Conservation (phyloP, 2,113 vertebrate genomes). For the Phycodurus eques region DNA sequence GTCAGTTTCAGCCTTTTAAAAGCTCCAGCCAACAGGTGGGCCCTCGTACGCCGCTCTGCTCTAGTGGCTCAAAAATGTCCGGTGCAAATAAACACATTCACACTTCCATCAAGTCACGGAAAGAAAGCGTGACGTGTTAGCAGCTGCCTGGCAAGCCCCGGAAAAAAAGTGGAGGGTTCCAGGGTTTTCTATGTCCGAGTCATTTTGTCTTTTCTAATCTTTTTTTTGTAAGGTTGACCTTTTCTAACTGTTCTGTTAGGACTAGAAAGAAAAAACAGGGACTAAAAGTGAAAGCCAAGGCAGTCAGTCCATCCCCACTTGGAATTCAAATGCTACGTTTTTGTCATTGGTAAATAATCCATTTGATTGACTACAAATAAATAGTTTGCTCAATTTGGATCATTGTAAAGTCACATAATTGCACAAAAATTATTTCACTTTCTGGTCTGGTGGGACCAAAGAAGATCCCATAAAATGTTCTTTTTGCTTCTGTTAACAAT, state of each 20-base stretch:
- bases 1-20: constrained; percentile 48
- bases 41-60: constrained; percentile 40
- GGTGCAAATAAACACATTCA: constrained; percentile 51
- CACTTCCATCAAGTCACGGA: constrained; percentile 34
- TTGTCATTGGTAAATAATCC: too few relatives aligned
- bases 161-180: constrained; percentile 46
- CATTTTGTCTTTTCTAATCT: constrained; percentile 45
- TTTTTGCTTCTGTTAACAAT: too few relatives aligned
- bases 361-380: too few relatives aligned
- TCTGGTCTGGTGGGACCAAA: too few relatives aligned
- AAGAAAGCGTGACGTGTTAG: constrained; percentile 44
- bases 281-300: too few relatives aligned
- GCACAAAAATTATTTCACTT: too few relatives aligned
- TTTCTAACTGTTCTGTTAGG: constrained; percentile 31
- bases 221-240: constrained; percentile 48
- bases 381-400: too few relatives aligned
- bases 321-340: too few relatives aligned
- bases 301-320: too few relatives aligned
- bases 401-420: too few relatives aligned
- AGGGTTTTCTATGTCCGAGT: constrained; percentile 51
- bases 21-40: constrained; percentile 54
- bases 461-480: too few relatives aligned
- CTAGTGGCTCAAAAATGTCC: constrained; percentile 22
- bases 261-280: too few relatives aligned
- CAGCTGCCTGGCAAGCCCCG: constrained; percentile 51